Evolutionary conservation across 1,140 invertebrate genomes (phyloP), one percentile per base, ranked within the genome.

Genomic region (Hycleus phaleratus): DNA sequence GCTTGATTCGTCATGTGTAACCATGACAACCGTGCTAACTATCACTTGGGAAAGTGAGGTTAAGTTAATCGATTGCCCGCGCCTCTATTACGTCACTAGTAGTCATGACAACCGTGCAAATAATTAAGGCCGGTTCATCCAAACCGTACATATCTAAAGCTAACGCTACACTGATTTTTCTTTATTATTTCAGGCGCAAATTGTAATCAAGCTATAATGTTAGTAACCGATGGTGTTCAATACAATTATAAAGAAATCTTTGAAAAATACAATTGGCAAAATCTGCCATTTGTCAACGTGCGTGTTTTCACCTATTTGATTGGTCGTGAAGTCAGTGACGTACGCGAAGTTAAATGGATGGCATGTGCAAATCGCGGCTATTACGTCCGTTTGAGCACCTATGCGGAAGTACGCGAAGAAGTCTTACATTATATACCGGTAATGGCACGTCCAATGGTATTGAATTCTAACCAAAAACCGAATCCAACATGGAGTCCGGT

Each of bases 261-360:
- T 72, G 76, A 86, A 59, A 70, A 79, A 55, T 90, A 87, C 70
- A 95, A 94, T 69, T 88, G 82, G 81, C 66, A 72, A 2, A 73
- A 77, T 47, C 72, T 77, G 49, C 78, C 72, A 2, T 74, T 82
- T 58, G 82, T 82, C 73, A 80, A 86, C 56, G 87, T 93, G 0
- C 77, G 93, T 61, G 82, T 95, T 26, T 95, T 95, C 71, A 92
- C 92, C 0, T 95, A 92, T 75, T 73, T 95, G 9, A 91, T 95
- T 64, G 92, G 73, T 3, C 56, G 71, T 7, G 73, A 74, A 49
- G 73, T 74, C 6, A 68, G 67, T 4, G 81, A 82, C 60, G 75
- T 81, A 0, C 70, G 79, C 32, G 81, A 92, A 64, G 85, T 92
- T 0, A 83, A 85, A 59, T 91, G 88, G 87, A 95, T 95, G 88